phyloP scores from a whole-genome alignment of 2,888 invertebrate genomes.

The Plemyria rubiginata region DNA sequence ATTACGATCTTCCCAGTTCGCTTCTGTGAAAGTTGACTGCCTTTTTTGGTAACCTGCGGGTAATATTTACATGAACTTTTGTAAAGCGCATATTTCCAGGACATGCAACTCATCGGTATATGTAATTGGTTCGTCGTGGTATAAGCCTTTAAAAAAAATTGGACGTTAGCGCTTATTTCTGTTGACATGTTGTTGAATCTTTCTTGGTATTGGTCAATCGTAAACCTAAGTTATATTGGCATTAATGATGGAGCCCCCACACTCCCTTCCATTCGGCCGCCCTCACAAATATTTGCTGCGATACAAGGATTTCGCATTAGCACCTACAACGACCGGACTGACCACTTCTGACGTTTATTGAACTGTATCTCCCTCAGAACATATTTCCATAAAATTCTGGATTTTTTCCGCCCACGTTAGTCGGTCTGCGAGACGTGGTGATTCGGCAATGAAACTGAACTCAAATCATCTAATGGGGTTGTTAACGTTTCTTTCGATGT shows the following conservation, averaged over 20 bases:
- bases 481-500: conserved; percentile 29
- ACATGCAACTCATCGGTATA: conserved; percentile 5
- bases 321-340: conserved; percentile 58
- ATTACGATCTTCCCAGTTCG: conserved; percentile 38
- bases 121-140: background rate
- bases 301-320: conserved; percentile 75
- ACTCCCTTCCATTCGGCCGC: conserved; percentile 50
- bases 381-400: conserved; percentile 34
- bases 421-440: conserved; percentile 27
- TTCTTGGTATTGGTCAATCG: no score
- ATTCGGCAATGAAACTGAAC: conserved; percentile 42
- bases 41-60: conserved; percentile 30
- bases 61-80: conserved; percentile 26
- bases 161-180: background rate
- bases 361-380: conserved; percentile 50
- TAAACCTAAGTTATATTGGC: conserved; percentile 24
- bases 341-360: conserved; percentile 57
- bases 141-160: background rate
- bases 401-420: conserved; percentile 39
- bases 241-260: conserved; percentile 42
- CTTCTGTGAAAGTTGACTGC: conserved; percentile 35
- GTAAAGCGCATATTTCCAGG: conserved; percentile 16
- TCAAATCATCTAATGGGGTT: conserved; percentile 40
- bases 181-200: no score
- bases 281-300: conserved; percentile 68